Evolutionary conservation across 2,888 invertebrate genomes (phyloP).

Genomic region (Drosophila recens): DNA sequence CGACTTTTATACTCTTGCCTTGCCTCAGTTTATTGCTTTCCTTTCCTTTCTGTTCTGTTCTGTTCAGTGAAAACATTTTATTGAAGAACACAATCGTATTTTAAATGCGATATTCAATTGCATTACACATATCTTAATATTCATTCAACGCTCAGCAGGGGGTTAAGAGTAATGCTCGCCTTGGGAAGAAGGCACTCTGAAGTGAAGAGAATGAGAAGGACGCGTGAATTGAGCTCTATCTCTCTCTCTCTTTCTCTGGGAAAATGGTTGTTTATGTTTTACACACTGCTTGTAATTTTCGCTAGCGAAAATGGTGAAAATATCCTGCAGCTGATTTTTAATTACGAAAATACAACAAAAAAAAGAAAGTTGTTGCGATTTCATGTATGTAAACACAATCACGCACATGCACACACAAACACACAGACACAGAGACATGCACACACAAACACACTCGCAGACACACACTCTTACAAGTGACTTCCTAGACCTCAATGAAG

Average conservation of each 20-base stretch:
- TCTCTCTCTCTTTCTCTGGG: constrained; percentile 9
- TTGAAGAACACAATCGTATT: background rate
- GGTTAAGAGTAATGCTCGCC: background rate
- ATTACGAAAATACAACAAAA: constrained; percentile 73
- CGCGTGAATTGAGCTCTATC: constrained; percentile 28
- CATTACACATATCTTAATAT: background rate
- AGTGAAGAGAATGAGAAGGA: background rate
- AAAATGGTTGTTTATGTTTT: constrained; percentile 64
- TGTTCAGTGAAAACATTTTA: background rate
- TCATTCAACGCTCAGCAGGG: background rate
- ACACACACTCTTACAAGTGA: constrained; percentile 21
- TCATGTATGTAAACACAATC: constrained; percentile 66
- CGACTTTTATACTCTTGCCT: background rate
- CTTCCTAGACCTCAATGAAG: constrained; percentile 74
- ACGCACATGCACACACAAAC: constrained; percentile 16
- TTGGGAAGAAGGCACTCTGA: background rate
- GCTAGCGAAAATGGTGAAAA: constrained; percentile 63
- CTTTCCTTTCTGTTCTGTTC: background rate
- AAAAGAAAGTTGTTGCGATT: constrained; percentile 72
- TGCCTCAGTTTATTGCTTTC: background rate
- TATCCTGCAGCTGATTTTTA: constrained; percentile 79
- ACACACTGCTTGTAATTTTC: constrained; percentile 62
- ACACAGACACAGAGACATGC: constrained; percentile 20
- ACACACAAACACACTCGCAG: constrained; percentile 26
- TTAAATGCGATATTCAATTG: background rate